Percentiles rank a stretch among this genome's conserved stretches.
These are phyloP conservation scores for Elanoides forficatus DNA, from an alignment of 2,113 vertebrate species.

Conservation along the genomic window DNA sequence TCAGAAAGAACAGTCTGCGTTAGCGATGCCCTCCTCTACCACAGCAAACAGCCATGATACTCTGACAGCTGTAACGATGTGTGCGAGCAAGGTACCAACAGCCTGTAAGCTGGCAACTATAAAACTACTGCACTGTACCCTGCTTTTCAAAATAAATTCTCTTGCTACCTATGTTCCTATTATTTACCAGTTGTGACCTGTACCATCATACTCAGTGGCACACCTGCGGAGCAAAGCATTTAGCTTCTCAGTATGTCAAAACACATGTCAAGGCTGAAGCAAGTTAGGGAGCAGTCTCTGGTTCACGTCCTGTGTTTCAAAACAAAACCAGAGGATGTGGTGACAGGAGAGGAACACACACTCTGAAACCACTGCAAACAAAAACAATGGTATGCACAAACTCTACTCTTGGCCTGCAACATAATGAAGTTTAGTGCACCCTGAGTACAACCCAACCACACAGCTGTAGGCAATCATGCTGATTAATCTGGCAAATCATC, in stretches of 20 bases:
- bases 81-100: neutral
- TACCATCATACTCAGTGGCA: neutral
- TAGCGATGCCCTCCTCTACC: neutral
- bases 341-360: neutral
- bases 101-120: neutral
- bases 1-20: neutral
- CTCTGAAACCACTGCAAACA: neutral
- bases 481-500: neutral
- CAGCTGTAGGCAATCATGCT: neutral
- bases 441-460: neutral
- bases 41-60: neutral
- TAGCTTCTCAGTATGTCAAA: neutral
- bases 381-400: neutral
- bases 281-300: neutral
- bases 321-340: neutral
- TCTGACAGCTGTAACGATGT: neutral
- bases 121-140: neutral
- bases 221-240: neutral
- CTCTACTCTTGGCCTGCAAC: neutral
- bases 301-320: neutral
- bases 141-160: neutral
- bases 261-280: neutral
- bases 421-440: neutral
- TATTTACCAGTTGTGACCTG: neutral
- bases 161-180: neutral